Evolutionary conservation across 2,113 vertebrate genomes (phyloP).

Genomic region (Aleadryas rufinucha): DNA sequence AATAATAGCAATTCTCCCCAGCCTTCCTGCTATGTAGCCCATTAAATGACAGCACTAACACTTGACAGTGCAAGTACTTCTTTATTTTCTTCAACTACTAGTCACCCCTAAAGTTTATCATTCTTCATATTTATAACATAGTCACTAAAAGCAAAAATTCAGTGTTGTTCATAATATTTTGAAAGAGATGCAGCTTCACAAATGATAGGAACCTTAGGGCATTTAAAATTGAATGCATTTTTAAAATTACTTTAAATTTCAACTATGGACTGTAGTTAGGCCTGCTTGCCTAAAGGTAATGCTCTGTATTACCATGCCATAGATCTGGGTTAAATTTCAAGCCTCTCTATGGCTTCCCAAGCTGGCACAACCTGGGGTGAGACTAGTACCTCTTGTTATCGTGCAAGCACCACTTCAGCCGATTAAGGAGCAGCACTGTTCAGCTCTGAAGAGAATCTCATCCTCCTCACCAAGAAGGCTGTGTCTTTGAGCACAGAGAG

Average conservation of each 20-base stretch:
- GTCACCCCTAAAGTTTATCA: background rate
- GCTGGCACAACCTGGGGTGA: slow-evolving; percentile 55
- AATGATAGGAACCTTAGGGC: slow-evolving; percentile 42
- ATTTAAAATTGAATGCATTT: slow-evolving; percentile 55
- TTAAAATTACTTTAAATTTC: slow-evolving; percentile 56
- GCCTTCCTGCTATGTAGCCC: background rate
- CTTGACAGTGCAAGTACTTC: background rate
- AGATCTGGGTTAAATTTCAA: slow-evolving; percentile 49
- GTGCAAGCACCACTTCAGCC: slow-evolving; percentile 38
- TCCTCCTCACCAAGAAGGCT: slow-evolving; percentile 48
- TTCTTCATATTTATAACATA: background rate
- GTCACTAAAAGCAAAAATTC: slow-evolving; percentile 10
- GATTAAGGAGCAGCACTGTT: slow-evolving; percentile 49
- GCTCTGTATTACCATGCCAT: slow-evolving; percentile 42
- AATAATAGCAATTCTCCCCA: background rate
- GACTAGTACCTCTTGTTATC: slow-evolving; percentile 55
- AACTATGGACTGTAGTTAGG: slow-evolving; percentile 26
- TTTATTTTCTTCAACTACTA: background rate
- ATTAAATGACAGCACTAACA: background rate
- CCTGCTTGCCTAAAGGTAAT: slow-evolving; percentile 51
- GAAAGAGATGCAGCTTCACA: slow-evolving; percentile 20
- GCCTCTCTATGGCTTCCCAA: slow-evolving; percentile 2
- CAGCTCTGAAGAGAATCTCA: slow-evolving; percentile 59
- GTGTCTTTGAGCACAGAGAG: slow-evolving; percentile 51
- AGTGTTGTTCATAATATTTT: background rate